Conservation (phyloP, 1,140 invertebrate species). For the Chrysopa pallens region DNA sequence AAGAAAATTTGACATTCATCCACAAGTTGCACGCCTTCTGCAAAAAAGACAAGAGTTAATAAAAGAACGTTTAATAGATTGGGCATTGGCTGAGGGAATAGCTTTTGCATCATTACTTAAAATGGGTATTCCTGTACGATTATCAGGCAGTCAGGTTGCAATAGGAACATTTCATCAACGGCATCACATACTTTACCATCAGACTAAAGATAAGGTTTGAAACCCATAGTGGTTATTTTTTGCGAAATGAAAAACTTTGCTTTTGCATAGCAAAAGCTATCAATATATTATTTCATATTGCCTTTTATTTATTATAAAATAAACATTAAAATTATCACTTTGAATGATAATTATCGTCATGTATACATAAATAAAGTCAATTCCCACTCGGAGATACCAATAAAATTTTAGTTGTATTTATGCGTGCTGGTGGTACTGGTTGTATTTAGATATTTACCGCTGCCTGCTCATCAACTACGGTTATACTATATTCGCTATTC, state of each 20-base stretch:
- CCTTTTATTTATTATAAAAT: no score
- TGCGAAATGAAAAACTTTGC: constrained; percentile 27
- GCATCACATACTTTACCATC: constrained; percentile 72
- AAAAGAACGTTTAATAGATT: constrained; percentile 48
- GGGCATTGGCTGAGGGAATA: constrained; percentile 69
- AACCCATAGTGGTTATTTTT: constrained; percentile 8
- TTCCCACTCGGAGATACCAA: no score
- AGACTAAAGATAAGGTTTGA: constrained; percentile 49
- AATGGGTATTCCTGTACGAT: constrained; percentile 34
- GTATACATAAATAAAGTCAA: no score
- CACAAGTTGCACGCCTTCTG: constrained; percentile 35
- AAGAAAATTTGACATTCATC: constrained; percentile 38
- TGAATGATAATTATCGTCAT: no score
- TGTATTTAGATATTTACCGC: no score
- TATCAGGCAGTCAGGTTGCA: constrained; percentile 77
- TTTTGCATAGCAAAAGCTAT: no score
- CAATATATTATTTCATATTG: no score
- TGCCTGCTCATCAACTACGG: no score
- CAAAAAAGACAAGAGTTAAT: constrained; percentile 47
- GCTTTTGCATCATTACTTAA: constrained; percentile 59
- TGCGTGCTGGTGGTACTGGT: no score
- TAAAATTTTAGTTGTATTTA: no score
- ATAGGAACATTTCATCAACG: constrained; percentile 32
- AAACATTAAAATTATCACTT: no score
- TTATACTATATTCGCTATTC: no score